These are phyloP conservation scores for Mallotus villosus DNA, from an alignment of 2,797 vertebrate species.

Conservation along the genomic window DNA sequence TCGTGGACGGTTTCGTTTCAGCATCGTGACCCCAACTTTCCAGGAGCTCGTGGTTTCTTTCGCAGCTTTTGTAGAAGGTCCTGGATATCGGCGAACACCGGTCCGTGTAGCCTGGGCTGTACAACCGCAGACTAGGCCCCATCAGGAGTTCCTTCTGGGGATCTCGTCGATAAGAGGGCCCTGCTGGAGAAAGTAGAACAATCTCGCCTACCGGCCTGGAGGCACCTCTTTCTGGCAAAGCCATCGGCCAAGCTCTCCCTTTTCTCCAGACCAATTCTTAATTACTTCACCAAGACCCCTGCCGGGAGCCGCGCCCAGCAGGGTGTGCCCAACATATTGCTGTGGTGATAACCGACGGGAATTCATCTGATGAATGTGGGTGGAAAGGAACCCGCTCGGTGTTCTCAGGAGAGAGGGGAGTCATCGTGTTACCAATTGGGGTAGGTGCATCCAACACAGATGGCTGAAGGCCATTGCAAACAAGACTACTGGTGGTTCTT, in stretches of 20 bases:
- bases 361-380: slow-evolving; percentile 72
- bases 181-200: slow-evolving; percentile 69
- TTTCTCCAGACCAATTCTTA: slow-evolving; percentile 67
- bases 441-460: slow-evolving; percentile 62
- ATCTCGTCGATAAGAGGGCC: slow-evolving; percentile 63
- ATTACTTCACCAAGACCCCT: slow-evolving; percentile 68
- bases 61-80: slow-evolving; percentile 60
- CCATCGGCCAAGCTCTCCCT: slow-evolving; percentile 74
- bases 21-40: slow-evolving; percentile 73
- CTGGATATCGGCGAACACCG: slow-evolving; percentile 71
- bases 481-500: slow-evolving; percentile 72
- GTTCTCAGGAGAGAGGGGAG: slow-evolving; percentile 64
- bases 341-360: slow-evolving; percentile 79
- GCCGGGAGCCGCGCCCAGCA: slow-evolving; percentile 69
- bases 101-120: slow-evolving; percentile 80
- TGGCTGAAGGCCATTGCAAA: slow-evolving; percentile 74
- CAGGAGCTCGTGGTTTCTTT: slow-evolving; percentile 75
- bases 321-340: slow-evolving; percentile 77
- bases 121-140: slow-evolving; percentile 60
- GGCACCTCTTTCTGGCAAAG: slow-evolving; percentile 44
- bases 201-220: slow-evolving; percentile 66
- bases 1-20: slow-evolving; percentile 81
- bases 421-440: slow-evolving; percentile 76
- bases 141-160: slow-evolving; percentile 77
- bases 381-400: slow-evolving; percentile 51